Conservation (phyloP, 2,113 vertebrate genomes). For the Zootoca vivipara region DNA sequence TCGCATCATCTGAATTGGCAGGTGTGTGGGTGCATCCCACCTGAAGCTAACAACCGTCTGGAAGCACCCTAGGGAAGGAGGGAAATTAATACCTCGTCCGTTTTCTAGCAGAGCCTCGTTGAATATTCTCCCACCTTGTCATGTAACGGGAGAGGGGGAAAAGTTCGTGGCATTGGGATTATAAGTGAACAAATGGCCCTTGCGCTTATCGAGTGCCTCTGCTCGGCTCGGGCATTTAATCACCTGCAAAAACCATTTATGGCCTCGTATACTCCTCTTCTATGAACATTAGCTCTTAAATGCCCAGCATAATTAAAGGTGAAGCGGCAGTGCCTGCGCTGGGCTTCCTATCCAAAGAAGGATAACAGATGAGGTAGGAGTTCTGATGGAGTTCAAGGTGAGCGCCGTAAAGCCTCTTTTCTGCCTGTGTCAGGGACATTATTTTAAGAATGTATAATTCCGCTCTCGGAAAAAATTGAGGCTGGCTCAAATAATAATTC, state of each 20-base stretch:
- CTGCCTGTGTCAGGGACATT: constrained; percentile 71
- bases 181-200: constrained; percentile 47
- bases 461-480: constrained; percentile 68
- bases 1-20: no score
- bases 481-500: constrained; percentile 75
- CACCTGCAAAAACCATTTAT: constrained; percentile 56
- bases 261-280: constrained; percentile 63
- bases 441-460: constrained; percentile 72
- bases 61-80: neutral
- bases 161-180: constrained; percentile 18
- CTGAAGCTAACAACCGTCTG: no score
- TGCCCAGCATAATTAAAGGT: constrained; percentile 65
- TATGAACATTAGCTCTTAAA: constrained; percentile 68
- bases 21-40: no score
- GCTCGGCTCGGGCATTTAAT: constrained; percentile 64
- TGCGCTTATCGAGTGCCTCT: constrained; percentile 46
- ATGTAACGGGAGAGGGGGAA: neutral
- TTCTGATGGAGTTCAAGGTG: constrained; percentile 73
- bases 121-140: neutral
- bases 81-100: neutral
- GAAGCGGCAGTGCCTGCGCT: constrained; percentile 41
- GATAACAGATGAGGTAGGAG: constrained; percentile 70
- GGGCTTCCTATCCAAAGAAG: constrained; percentile 57
- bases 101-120: constrained; percentile 10
- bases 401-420: constrained; percentile 70